A percentile compares a stretch with the other conserved stretches of the same genome.
phyloP scores from a whole-genome alignment of 1,140 invertebrate species.

The Leguminivora glycinivorella region DNA sequence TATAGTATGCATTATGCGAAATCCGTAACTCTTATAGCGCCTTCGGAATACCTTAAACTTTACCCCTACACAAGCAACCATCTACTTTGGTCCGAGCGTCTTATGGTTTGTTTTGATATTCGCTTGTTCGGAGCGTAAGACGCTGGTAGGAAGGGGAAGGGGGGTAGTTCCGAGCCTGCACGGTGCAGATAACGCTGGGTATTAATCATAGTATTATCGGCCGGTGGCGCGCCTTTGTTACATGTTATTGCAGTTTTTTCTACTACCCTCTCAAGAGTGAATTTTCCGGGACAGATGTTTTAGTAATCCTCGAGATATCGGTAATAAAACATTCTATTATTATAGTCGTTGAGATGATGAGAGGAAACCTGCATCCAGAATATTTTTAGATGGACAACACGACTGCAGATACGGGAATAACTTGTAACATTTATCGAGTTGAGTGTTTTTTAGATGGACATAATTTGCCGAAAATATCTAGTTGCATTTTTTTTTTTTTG shows the following conservation, averaged over 20 bases:
- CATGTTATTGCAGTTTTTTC: conserved; percentile 76
- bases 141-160: conserved; percentile 34
- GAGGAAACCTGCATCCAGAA: conserved; percentile 1
- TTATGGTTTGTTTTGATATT: not conserved
- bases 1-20: conserved; percentile 79
- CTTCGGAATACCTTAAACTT: conserved; percentile 61
- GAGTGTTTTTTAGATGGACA: no score
- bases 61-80: not conserved
- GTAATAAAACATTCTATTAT: conserved; percentile 64
- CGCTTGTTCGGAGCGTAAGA: not conserved
- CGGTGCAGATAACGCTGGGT: conserved; percentile 75
- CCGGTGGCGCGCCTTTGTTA: conserved; percentile 72
- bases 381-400: not conserved
- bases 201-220: conserved; percentile 78
- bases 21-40: conserved; percentile 73
- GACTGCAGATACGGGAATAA: not conserved
- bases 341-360: conserved; percentile 32
- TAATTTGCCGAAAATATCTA: no score
- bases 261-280: conserved; percentile 65
- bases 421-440: not conserved
- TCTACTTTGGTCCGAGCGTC: not conserved
- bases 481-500: no score
- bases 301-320: conserved; percentile 62
- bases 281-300: conserved; percentile 78
- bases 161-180: conserved; percentile 58